Conservation (phyloP, 2,113 vertebrate genomes). For the Ploceus nigricollis region DNA sequence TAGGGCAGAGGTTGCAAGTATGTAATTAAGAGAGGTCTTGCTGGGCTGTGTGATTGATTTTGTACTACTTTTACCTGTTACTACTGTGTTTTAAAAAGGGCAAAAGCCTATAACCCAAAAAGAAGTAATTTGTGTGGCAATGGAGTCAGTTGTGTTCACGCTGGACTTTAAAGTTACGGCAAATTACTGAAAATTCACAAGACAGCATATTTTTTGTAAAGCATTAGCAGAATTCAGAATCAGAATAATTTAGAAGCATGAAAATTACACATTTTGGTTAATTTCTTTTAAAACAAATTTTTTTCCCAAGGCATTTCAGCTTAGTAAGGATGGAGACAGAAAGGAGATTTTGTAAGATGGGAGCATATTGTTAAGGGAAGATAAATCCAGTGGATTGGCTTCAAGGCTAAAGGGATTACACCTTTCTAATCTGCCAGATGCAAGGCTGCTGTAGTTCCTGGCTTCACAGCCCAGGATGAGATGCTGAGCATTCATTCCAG, state of each 20-base stretch:
- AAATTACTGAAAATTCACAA: background rate
- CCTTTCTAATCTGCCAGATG: background rate
- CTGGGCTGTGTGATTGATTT: background rate
- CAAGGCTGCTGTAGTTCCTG: background rate
- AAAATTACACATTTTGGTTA: background rate
- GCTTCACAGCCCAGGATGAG: background rate
- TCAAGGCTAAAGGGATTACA: background rate
- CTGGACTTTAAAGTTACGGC: background rate
- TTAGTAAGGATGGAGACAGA: background rate
- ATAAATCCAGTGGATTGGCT: background rate
- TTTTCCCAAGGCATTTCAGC: background rate
- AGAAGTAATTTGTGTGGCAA: background rate
- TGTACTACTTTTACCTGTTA: background rate
- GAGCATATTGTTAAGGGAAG: background rate
- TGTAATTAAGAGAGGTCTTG: background rate
- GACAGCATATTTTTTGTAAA: background rate
- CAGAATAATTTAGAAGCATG: background rate
- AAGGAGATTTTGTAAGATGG: background rate
- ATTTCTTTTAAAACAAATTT: background rate
- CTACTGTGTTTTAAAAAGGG: background rate
- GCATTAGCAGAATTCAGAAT: background rate
- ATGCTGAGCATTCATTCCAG: background rate
- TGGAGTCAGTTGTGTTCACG: accelerated
- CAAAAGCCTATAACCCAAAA: background rate
- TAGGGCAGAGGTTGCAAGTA: background rate